Evolutionary conservation across 2,888 invertebrate genomes (phyloP).

Genomic region (Lithophane leautieri): DNA sequence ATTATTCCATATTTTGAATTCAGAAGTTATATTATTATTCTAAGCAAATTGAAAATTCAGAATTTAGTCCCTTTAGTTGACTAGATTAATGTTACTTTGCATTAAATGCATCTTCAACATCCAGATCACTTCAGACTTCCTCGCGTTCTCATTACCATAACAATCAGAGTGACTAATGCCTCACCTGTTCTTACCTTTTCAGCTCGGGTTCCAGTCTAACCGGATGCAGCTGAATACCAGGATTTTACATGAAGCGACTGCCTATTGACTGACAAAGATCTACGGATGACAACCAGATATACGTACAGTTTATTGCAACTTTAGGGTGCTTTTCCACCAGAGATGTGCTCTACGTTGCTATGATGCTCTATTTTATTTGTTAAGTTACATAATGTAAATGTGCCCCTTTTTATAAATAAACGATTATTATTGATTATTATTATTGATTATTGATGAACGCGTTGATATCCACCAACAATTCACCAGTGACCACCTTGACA

Average conservation of each 20-base stretch:
- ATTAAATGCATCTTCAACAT: neutral
- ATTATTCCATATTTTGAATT: conserved; percentile 1
- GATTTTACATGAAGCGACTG: neutral
- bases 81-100: neutral
- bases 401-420: too few relatives aligned
- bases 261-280: neutral
- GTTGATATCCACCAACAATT: too few relatives aligned
- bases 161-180: neutral
- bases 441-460: too few relatives aligned
- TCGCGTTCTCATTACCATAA: neutral
- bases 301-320: too few relatives aligned
- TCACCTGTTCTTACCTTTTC: neutral
- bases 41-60: too few relatives aligned
- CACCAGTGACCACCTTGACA: too few relatives aligned
- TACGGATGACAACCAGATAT: neutral
- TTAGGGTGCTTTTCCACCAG: too few relatives aligned
- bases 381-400: too few relatives aligned
- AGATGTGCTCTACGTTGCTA: too few relatives aligned
- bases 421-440: too few relatives aligned
- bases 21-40: neutral
- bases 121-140: neutral
- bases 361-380: too few relatives aligned
- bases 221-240: neutral
- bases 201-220: neutral
- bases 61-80: too few relatives aligned